phyloP scores from a whole-genome alignment of 2,113 vertebrate genomes.

The Oophaga pumilio region DNA sequence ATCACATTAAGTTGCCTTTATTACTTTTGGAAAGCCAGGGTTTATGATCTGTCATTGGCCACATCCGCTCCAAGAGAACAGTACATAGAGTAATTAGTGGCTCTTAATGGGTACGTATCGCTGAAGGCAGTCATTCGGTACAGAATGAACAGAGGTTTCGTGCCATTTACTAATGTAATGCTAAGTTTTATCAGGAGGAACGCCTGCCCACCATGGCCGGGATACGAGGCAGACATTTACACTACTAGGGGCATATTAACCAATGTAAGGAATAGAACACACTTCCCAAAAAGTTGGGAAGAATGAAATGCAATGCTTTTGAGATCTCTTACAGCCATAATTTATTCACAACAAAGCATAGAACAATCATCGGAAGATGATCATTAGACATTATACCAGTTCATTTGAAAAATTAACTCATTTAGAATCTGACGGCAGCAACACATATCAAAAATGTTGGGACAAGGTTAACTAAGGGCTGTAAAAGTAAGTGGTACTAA shows the following conservation, averaged over 20 bases:
- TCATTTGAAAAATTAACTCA: no score
- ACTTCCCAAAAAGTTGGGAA: no score
- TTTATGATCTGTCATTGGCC: background rate
- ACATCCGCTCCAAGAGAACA: background rate
- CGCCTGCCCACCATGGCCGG: background rate
- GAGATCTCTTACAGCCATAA: no score
- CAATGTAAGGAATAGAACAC: background rate
- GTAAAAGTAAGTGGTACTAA: no score
- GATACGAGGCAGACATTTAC: background rate
- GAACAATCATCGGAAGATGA: no score
- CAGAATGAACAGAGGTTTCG: background rate
- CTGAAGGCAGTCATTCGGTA: background rate
- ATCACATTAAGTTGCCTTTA: background rate
- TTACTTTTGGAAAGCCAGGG: background rate
- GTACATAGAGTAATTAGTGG: background rate
- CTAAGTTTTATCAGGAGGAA: constrained; percentile 6
- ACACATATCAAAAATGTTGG: no score
- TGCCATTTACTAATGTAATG: background rate
- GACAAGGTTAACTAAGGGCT: no score
- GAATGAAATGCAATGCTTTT: background rate
- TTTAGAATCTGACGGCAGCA: no score
- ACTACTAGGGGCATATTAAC: background rate
- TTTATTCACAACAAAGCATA: no score
- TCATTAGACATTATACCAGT: no score
- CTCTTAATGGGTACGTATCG: background rate